Evolutionary conservation across 2,888 invertebrate species (phyloP).

Genomic region (Drosophila eohydei): DNA sequence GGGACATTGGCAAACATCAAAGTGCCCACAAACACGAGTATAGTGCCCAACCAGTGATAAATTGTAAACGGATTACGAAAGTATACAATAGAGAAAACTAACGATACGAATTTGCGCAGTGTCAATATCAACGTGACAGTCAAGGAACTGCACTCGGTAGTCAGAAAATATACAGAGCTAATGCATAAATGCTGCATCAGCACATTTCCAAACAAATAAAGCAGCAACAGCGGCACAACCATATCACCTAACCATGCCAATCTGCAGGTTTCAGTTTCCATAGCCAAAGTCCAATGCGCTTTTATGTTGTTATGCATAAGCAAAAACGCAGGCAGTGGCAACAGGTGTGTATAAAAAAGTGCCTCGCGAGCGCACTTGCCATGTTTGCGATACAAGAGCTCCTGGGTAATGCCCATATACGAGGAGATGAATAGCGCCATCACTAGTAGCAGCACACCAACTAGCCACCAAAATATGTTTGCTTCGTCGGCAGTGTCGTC

Average conservation of each 20-base stretch:
- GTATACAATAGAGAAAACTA: conserved; percentile 95
- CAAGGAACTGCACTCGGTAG: conserved; percentile 95
- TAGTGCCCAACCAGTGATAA: conserved; percentile 95
- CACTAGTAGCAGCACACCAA: conserved; percentile 92
- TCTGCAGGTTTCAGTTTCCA: conserved; percentile 37
- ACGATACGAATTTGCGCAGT: conserved; percentile 96
- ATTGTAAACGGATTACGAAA: conserved; percentile 96
- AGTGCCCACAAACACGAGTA: conserved; percentile 95
- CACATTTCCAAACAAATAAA: conserved; percentile 91
- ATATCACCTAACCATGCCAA: conserved; percentile 34
- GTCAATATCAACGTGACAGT: conserved; percentile 98
- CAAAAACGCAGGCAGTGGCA: conserved; percentile 94
- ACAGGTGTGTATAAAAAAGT: conserved; percentile 93
- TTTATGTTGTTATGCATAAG: conserved; percentile 90
- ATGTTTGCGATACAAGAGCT: conserved; percentile 90
- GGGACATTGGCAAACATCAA: conserved; percentile 93
- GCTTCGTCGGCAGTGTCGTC: not conserved
- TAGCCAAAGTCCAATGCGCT: conserved; percentile 86
- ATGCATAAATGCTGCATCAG: conserved; percentile 97
- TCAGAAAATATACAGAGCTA: conserved; percentile 95
- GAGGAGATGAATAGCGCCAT: conserved; percentile 95
- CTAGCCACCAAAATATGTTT: conserved; percentile 85
- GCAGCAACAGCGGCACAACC: conserved; percentile 54
- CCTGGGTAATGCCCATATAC: conserved; percentile 96
- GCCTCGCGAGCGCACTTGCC: conserved; percentile 97